A percentile compares a stretch with the other conserved stretches of the same genome.
Conservation (phyloP, 2,888 invertebrate species). For the Augiades crinisus region DNA sequence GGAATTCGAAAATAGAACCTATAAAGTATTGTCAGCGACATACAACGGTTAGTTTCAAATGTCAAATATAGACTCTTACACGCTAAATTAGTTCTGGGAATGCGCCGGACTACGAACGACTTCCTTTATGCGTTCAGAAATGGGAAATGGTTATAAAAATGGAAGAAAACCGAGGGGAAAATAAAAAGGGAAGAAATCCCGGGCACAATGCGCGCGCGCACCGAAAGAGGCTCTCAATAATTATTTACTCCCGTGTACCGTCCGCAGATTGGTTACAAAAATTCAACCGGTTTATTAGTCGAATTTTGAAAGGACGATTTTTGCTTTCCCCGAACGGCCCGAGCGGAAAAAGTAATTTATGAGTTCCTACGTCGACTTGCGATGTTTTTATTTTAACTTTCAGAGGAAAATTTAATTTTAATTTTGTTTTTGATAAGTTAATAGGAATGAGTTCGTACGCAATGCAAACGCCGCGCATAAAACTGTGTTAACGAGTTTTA, state of each 20-base stretch:
- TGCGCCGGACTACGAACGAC: constrained; percentile 55
- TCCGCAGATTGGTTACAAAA: constrained; percentile 40
- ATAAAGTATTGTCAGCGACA: constrained; percentile 59
- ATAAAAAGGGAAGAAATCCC: constrained; percentile 39
- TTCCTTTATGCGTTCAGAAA: constrained; percentile 68
- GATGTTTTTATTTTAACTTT: constrained; percentile 8
- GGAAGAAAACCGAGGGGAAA: constrained; percentile 39
- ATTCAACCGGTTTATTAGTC: constrained; percentile 18
- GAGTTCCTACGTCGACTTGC: constrained; percentile 7
- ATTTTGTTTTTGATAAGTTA: constrained; percentile 15
- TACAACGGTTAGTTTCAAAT: constrained; percentile 45
- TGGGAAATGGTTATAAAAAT: constrained; percentile 57
- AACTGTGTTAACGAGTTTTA: too few relatives aligned
- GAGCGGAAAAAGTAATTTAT: constrained; percentile 20
- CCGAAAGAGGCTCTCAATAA: constrained; percentile 60
- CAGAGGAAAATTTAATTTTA: constrained; percentile 12
- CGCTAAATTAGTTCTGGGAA: constrained; percentile 69
- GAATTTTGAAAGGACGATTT: constrained; percentile 16
- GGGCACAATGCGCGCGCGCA: constrained; percentile 63
- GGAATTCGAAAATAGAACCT: constrained; percentile 53
- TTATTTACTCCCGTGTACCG: constrained; percentile 62
- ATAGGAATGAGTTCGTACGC: not conserved
- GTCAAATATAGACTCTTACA: constrained; percentile 60
- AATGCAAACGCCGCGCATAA: not conserved
- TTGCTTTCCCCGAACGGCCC: constrained; percentile 16